Conservation (phyloP, 2,888 invertebrate species). For the Neoitamus cyanurus region DNA sequence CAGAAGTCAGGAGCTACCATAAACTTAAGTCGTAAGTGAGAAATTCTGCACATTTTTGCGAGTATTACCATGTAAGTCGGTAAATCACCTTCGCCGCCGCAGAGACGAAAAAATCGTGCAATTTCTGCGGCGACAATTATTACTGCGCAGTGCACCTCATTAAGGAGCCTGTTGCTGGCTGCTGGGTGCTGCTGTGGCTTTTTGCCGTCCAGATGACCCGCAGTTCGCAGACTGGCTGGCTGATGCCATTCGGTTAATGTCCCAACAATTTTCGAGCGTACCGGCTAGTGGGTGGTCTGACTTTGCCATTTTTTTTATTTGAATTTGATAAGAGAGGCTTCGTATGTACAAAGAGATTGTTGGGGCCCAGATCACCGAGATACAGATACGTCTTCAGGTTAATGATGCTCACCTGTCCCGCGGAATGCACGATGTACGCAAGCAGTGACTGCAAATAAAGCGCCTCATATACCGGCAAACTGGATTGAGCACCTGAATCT, state of each 20-base stretch:
- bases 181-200: not conserved
- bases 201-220: not conserved
- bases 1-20: not conserved
- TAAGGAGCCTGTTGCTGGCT: not conserved
- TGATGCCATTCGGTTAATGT: not conserved
- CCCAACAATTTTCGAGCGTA: not conserved
- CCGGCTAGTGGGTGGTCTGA: not conserved
- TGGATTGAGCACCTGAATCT: slow-evolving; percentile 1
- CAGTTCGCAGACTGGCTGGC: not conserved
- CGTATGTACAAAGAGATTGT: not conserved
- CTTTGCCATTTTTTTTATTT: not conserved
- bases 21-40: not conserved
- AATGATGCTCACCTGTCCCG: not conserved
- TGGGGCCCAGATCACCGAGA: not conserved
- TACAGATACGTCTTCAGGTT: not conserved
- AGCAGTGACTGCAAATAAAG: not conserved
- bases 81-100: not conserved
- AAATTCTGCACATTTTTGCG: not conserved
- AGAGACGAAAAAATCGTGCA: not conserved
- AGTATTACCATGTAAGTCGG: not conserved
- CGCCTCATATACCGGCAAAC: not conserved
- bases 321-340: not conserved
- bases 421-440: not conserved
- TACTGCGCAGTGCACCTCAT: not conserved
- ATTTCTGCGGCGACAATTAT: not conserved